Conservation (phyloP, 2,113 vertebrate species). For the Gymnarchus niloticus region DNA sequence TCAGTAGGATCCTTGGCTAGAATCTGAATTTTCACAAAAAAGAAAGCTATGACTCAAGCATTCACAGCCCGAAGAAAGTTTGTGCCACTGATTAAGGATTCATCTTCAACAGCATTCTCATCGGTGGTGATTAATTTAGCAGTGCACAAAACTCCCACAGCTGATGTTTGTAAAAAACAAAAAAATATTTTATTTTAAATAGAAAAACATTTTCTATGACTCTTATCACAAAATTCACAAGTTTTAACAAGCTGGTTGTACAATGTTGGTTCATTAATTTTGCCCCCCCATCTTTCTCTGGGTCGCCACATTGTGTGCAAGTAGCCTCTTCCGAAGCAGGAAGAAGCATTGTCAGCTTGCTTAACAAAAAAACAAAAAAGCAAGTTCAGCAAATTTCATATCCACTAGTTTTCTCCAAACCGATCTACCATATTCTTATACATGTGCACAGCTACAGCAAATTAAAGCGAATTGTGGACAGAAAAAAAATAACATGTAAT, state of each 20-base stretch:
- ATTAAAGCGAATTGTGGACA: constrained; percentile 63
- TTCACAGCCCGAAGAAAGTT: background rate
- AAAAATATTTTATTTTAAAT: constrained; percentile 77
- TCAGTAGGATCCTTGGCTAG: no score
- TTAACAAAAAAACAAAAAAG: constrained; percentile 43
- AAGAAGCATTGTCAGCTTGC: constrained; percentile 60
- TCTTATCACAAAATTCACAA: constrained; percentile 69
- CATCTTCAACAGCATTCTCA: background rate
- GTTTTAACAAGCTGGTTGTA: constrained; percentile 56
- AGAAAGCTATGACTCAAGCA: background rate
- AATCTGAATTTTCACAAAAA: background rate
- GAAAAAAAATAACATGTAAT: background rate
- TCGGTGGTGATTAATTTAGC: no score
- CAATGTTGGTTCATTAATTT: constrained; percentile 26
- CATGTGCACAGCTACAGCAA: constrained; percentile 74
- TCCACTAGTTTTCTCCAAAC: background rate
- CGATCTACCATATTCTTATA: constrained; percentile 40
- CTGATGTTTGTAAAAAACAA: constrained; percentile 57
- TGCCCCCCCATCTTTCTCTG: constrained; percentile 30
- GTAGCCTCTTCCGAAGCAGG: constrained; percentile 69
- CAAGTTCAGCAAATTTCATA: background rate
- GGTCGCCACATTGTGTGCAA: constrained; percentile 74
- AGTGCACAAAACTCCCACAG: background rate
- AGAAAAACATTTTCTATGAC: constrained; percentile 71
- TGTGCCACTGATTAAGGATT: background rate